These are phyloP conservation scores for Glaucomys volans DNA, from an alignment of 2,113 vertebrate species.

Conservation along the genomic window DNA sequence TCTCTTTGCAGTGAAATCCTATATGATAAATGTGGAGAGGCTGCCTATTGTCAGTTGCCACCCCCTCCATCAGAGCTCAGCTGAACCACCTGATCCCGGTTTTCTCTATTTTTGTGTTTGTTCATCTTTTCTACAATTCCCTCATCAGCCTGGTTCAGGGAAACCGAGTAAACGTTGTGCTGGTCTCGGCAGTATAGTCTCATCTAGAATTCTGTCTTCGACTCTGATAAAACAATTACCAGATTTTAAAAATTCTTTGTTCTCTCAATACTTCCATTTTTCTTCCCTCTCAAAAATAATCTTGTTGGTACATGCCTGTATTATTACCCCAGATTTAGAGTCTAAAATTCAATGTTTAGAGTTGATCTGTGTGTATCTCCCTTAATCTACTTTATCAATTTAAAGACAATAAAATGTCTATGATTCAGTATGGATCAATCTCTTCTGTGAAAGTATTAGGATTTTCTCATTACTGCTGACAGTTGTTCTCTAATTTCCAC, in stretches of 20 bases:
- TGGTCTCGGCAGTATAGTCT: background rate
- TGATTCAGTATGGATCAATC: background rate
- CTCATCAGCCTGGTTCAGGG: too few species aligned
- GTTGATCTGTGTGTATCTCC: background rate
- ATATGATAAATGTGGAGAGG: too few species aligned
- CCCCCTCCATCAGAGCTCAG: too few species aligned
- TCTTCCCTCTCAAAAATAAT: background rate
- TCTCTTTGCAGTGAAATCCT: too few species aligned
- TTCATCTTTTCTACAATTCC: too few species aligned
- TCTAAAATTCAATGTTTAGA: background rate
- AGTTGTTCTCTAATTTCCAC: background rate
- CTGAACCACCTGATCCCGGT: too few species aligned
- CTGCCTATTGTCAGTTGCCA: too few species aligned
- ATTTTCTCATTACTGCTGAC: background rate
- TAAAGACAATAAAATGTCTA: background rate
- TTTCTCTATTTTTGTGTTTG: too few species aligned
- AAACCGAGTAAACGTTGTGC: too few species aligned
- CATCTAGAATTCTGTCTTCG: background rate
- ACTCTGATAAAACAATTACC: background rate
- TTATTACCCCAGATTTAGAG: background rate
- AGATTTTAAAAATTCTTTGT: background rate
- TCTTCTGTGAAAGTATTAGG: slow-evolving; percentile 39
- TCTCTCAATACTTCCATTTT: background rate
- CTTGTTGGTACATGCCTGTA: fast-evolving
- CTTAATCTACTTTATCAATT: background rate